These are phyloP conservation scores for Zoanthus sansibaricus DNA, from an alignment of 92 coral and sea anemone species.

Conservation along the genomic window DNA sequence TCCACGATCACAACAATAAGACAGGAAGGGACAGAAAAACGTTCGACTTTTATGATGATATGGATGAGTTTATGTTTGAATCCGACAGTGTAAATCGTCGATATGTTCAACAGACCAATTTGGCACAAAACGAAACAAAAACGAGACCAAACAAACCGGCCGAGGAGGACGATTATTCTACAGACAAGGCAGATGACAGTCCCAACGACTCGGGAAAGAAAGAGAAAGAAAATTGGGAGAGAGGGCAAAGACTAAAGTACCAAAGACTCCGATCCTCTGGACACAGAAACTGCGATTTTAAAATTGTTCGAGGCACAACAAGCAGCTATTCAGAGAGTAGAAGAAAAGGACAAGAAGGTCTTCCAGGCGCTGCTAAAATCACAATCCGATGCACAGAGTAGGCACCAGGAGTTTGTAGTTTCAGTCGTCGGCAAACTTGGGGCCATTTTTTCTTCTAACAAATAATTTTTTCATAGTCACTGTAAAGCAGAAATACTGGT, in stretches of 20 bases:
- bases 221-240: constrained; percentile 1
- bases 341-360: constrained; percentile 37
- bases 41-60: constrained; percentile 51
- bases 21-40: constrained; percentile 59
- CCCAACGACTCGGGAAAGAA: constrained; percentile 1
- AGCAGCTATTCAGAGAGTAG: constrained; percentile 53
- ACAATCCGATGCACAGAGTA: not conserved
- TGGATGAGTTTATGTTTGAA: constrained; percentile 49
- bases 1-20: constrained; percentile 58
- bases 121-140: not conserved
- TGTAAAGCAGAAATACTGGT: not conserved
- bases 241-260: not conserved
- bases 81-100: constrained; percentile 56
- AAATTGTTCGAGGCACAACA: constrained; percentile 29
- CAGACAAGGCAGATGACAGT: not conserved
- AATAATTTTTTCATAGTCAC: constrained; percentile 5
- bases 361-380: constrained; percentile 24
- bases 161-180: not conserved
- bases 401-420: constrained; percentile 51
- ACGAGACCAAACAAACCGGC: not conserved
- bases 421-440: constrained; percentile 29
- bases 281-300: not conserved
- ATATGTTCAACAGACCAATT: not conserved
- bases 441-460: constrained; percentile 46
- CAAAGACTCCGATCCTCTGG: not conserved